Evolutionary conservation across 2,113 vertebrate genomes (phyloP).

Genomic region (Taurulus bubalis): DNA sequence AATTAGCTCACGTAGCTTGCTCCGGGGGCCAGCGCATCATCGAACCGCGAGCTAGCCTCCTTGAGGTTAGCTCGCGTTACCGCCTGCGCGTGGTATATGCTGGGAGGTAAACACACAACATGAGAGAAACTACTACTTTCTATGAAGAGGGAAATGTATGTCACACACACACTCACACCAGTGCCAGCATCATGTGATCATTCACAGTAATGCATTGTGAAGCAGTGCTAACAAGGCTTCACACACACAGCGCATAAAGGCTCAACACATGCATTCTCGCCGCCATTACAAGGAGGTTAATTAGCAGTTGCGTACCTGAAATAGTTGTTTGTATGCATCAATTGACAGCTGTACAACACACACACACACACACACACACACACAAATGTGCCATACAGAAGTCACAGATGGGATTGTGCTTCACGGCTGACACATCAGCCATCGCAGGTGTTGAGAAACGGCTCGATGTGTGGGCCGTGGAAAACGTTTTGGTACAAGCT

Average conservation of each 20-base stretch:
- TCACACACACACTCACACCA: background rate
- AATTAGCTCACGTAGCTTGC: conserved; percentile 3
- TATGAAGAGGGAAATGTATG: background rate
- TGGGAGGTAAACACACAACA: background rate
- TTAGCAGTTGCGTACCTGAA: background rate
- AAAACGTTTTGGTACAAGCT: background rate
- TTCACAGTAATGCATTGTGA: conserved; percentile 23
- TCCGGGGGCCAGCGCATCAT: background rate
- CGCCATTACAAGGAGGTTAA: background rate
- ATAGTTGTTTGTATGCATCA: background rate
- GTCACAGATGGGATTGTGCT: background rate
- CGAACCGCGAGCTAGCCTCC: background rate
- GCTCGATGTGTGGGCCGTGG: background rate
- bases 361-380: conserved; percentile 1
- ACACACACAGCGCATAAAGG: conserved; percentile 1
- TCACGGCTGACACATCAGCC: background rate
- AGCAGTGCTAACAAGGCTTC: conserved; percentile 10
- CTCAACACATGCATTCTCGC: background rate
- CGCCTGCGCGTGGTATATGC: background rate
- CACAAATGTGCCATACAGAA: too few relatives aligned
- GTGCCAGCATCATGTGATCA: background rate
- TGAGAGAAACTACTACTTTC: background rate
- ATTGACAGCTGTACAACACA: background rate
- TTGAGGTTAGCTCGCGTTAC: too few relatives aligned
- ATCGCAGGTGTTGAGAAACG: background rate